A percentile compares a stretch with the other conserved stretches of the same genome.
Evolutionary conservation across 2,888 invertebrate genomes (phyloP).

Genomic region (Thera obeliscata): DNA sequence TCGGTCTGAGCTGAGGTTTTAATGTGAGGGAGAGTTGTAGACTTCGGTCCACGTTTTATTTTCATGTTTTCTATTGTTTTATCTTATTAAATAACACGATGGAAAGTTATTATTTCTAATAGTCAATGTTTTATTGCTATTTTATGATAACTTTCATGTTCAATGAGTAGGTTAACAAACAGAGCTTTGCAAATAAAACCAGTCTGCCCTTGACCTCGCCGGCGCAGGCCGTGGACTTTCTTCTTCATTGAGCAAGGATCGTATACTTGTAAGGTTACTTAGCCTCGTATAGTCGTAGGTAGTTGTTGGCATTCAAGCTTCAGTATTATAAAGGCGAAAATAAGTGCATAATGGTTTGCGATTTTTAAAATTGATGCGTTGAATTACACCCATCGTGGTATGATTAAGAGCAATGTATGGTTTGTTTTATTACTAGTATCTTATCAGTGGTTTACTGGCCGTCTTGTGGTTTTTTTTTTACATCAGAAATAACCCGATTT

Average conservation of each 20-base stretch:
- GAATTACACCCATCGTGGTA: background rate
- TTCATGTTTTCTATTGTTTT: slow-evolving; percentile 10
- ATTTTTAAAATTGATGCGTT: slow-evolving; percentile 4
- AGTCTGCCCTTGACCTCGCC: slow-evolving; percentile 50
- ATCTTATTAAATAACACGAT: background rate
- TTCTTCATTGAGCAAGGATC: slow-evolving; percentile 48
- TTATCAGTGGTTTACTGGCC: background rate
- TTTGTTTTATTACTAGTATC: background rate
- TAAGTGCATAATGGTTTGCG: slow-evolving; percentile 6
- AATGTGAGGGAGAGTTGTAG: slow-evolving; percentile 5
- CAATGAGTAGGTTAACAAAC: background rate
- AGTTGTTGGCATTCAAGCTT: slow-evolving; percentile 20
- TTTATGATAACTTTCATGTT: slow-evolving; percentile 10
- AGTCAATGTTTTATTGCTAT: background rate
- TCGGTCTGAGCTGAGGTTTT: background rate
- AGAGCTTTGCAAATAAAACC: slow-evolving; percentile 19
- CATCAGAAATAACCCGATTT: background rate
- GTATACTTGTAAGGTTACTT: slow-evolving; percentile 27
- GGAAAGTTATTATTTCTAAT: background rate
- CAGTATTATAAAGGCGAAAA: slow-evolving; percentile 3
- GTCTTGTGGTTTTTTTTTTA: background rate
- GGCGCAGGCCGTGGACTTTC: slow-evolving; percentile 47
- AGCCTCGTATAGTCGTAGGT: slow-evolving; percentile 27
- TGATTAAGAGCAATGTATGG: background rate
- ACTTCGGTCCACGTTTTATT: slow-evolving; percentile 6